These are phyloP conservation scores for Harpegnathos saltator DNA, from an alignment of 1,140 invertebrate species.

Conservation along the genomic window DNA sequence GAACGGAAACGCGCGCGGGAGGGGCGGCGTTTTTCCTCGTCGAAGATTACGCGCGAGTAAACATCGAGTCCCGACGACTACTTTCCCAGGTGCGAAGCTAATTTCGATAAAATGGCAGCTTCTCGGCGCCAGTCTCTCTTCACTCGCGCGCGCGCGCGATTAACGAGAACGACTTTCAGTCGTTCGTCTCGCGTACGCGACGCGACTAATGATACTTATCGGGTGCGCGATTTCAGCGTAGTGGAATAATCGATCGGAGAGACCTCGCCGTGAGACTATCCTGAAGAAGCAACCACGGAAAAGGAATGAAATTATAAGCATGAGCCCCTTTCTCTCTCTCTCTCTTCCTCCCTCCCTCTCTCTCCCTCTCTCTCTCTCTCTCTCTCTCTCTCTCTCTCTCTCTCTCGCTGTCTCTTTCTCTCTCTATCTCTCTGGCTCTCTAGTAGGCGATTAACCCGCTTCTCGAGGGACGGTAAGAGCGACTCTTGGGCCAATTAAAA, in stretches of 20 bases:
- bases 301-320: conserved; percentile 29
- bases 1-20: too few species aligned
- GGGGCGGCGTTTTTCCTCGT: too few species aligned
- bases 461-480: conserved; percentile 31
- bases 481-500: conserved; percentile 69
- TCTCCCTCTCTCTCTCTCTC: conserved; percentile 1
- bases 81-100: too few species aligned
- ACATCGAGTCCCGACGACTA: too few species aligned
- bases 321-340: conserved; percentile 33
- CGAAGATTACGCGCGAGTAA: too few species aligned
- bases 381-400: conserved; percentile 27
- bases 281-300: not conserved
- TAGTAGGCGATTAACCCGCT: conserved; percentile 51
- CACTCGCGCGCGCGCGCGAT: too few species aligned
- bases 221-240: not conserved
- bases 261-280: not conserved
- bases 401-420: conserved; percentile 9
- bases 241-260: not conserved
- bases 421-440: not conserved
- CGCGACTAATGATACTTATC: not conserved
- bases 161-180: too few species aligned
- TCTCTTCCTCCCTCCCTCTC: too few species aligned
- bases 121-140: too few species aligned
- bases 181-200: too few species aligned
- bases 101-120: too few species aligned